phyloP scores from a whole-genome alignment of 2,797 vertebrate species.

The Cephalopachus bancanus region DNA sequence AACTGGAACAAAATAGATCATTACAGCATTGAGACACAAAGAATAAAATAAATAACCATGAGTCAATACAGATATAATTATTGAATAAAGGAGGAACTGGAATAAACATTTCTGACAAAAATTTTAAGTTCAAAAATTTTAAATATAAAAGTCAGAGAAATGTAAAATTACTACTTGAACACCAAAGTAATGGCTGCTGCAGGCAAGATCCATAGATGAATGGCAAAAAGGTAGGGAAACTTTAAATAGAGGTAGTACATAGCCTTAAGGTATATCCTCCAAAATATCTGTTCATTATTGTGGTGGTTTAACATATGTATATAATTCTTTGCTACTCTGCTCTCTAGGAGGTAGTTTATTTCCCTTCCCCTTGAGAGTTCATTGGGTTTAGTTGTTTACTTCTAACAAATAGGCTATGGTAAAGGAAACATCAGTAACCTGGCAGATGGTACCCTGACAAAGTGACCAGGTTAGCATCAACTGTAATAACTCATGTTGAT shows the following conservation, averaged over 20 bases:
- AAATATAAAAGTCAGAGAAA: neutral
- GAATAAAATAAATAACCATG: slow-evolving; percentile 33
- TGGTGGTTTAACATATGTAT: neutral
- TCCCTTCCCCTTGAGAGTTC: neutral
- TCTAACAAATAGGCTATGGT: neutral
- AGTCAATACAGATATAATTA: neutral
- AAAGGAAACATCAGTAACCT: neutral
- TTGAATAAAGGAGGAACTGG: neutral
- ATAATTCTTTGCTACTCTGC: neutral
- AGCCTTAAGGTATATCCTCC: neutral
- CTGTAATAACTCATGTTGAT: neutral
- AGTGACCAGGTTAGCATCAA: neutral
- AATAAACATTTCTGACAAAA: neutral
- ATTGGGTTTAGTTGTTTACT: neutral
- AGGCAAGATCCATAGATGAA: neutral
- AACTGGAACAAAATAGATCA: neutral
- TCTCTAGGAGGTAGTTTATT: neutral
- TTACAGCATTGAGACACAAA: neutral
- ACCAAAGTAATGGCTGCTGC: neutral
- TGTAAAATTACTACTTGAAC: neutral
- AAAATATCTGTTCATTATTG: neutral
- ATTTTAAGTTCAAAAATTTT: neutral
- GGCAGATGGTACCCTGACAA: neutral
- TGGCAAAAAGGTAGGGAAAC: neutral
- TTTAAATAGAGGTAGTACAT: neutral